Evolutionary conservation across 2,797 vertebrate species (phyloP).

Genomic region (Rhodeus uyekii): DNA sequence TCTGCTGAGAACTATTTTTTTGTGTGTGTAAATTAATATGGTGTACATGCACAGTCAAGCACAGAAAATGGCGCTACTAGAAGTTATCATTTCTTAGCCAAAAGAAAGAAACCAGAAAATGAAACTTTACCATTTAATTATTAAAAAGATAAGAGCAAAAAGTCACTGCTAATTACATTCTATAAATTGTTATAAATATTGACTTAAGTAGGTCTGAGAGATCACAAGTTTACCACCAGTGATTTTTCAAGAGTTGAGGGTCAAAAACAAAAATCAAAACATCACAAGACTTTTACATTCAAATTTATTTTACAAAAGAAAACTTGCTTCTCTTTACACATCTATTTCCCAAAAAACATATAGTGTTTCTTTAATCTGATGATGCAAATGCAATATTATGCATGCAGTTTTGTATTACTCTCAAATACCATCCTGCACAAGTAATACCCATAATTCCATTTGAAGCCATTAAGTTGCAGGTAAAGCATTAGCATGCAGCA

Average conservation of each 20-base stretch:
- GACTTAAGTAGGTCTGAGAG: background rate
- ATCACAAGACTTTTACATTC: constrained; percentile 51
- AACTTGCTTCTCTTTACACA: constrained; percentile 73
- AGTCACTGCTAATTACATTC: background rate
- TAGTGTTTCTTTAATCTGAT: constrained; percentile 66
- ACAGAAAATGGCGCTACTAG: constrained; percentile 19
- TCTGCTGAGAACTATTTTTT: background rate
- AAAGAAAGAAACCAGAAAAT: background rate
- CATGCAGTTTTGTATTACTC: constrained; percentile 83
- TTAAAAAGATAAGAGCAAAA: background rate
- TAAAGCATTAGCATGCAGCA: constrained; percentile 82
- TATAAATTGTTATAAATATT: background rate
- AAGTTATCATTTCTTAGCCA: background rate
- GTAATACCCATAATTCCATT: constrained; percentile 80
- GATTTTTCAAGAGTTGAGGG: background rate
- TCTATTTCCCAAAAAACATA: constrained; percentile 81
- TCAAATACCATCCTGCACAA: constrained; percentile 80
- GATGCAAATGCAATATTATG: constrained; percentile 77
- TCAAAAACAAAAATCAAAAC: background rate
- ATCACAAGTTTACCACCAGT: background rate
- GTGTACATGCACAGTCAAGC: background rate
- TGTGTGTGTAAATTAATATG: background rate
- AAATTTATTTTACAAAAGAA: constrained; percentile 88
- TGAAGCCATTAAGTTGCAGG: constrained; percentile 81
- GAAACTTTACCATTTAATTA: background rate